These are phyloP conservation scores for Stratiolaelaps scimitus DNA, from an alignment of 1,140 invertebrate genomes.

Conservation along the genomic window DNA sequence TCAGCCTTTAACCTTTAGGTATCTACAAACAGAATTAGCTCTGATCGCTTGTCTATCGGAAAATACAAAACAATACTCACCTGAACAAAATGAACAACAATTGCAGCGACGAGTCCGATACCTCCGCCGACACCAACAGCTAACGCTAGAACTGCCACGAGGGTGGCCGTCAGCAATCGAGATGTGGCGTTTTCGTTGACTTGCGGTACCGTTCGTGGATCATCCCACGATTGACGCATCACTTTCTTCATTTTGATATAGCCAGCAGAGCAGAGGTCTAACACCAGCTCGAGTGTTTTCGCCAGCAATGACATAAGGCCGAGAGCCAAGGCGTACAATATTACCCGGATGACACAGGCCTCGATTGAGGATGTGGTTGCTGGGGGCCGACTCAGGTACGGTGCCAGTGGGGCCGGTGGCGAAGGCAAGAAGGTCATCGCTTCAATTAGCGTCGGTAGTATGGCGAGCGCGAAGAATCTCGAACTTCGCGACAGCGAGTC, in stretches of 20 bases:
- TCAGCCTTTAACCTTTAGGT: too few relatives aligned
- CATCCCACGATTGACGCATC: conserved; percentile 14
- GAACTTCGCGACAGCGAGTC: background rate
- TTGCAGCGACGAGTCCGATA: conserved; percentile 8
- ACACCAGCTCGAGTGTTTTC: background rate
- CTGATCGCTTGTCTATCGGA: too few relatives aligned
- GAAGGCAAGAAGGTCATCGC: background rate
- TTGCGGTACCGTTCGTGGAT: background rate
- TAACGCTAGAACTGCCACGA: background rate
- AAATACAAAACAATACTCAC: background rate
- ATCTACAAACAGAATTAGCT: too few relatives aligned
- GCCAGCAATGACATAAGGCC: conserved; percentile 16
- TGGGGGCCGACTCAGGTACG: background rate
- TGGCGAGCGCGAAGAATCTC: background rate
- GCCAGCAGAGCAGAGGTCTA: background rate
- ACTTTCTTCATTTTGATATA: conserved; percentile 20
- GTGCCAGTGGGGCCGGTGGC: background rate
- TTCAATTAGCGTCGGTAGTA: background rate
- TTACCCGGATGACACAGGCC: background rate
- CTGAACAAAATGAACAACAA: conserved; percentile 16
- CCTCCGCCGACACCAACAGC: background rate
- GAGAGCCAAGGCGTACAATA: background rate
- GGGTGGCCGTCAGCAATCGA: background rate
- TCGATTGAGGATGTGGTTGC: background rate
- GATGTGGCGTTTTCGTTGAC: conserved; percentile 9